Percentiles rank a stretch among this genome's conserved stretches.
Evolutionary conservation across 1,140 invertebrate species (phyloP).

Genomic region (Zelostemma sp.): DNA sequence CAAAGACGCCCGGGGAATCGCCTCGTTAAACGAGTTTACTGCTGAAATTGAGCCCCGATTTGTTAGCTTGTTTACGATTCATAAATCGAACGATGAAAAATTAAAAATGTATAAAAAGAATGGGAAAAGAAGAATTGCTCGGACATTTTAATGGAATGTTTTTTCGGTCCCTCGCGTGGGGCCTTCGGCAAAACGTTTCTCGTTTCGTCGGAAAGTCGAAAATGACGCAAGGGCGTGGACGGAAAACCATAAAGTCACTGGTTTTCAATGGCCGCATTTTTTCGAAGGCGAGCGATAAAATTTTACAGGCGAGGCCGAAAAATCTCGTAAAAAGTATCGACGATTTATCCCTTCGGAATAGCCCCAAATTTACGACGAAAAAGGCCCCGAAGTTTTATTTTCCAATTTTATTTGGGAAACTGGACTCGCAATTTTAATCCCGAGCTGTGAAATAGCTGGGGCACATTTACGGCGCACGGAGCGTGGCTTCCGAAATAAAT

Average conservation of each 20-base stretch:
- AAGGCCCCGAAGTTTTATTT: too few species aligned
- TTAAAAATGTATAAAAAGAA: conserved; percentile 22
- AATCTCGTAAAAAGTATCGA: too few species aligned
- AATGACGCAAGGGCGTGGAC: conserved; percentile 23
- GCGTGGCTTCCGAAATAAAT: conserved; percentile 51
- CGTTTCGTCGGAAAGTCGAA: background rate
- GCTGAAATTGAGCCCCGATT: conserved; percentile 52
- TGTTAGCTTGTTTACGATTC: conserved; percentile 32
- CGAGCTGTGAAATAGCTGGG: background rate
- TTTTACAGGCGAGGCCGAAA: conserved; percentile 36
- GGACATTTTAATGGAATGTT: too few species aligned
- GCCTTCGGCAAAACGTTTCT: conserved; percentile 8
- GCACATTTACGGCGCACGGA: conserved; percentile 20
- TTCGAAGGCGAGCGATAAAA: conserved; percentile 41
- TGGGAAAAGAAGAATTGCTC: conserved; percentile 23
- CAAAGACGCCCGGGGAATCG: conserved; percentile 62
- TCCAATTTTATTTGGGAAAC: background rate
- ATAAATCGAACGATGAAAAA: conserved; percentile 34
- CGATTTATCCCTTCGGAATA: too few species aligned
- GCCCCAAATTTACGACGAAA: too few species aligned
- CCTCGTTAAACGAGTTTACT: conserved; percentile 69
- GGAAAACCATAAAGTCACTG: conserved; percentile 31
- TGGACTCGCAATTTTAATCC: background rate
- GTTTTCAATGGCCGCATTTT: conserved; percentile 23
- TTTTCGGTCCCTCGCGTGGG: too few species aligned